These are phyloP conservation scores for Phacellophora camtschatica DNA, from an alignment of 30 jellyfish, hydroid and myxozoan species.

Conservation along the genomic window DNA sequence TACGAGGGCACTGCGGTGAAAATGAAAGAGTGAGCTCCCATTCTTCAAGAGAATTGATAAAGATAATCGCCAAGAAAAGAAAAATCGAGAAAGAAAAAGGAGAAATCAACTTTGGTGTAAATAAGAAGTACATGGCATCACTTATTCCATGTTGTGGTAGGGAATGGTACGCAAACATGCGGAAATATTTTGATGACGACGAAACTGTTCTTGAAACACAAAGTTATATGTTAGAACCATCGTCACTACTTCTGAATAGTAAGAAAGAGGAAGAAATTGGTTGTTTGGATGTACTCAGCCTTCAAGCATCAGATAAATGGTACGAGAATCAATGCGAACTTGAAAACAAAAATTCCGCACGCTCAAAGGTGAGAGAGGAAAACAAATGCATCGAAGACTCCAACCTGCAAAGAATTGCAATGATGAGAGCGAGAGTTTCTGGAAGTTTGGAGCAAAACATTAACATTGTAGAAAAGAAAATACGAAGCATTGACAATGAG, in stretches of 20 bases:
- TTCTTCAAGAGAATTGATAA: not conserved
- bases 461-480: not conserved
- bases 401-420: not conserved
- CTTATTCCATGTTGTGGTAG: not conserved
- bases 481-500: not conserved
- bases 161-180: not conserved
- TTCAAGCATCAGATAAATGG: not conserved
- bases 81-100: not conserved
- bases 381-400: not conserved
- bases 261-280: not conserved
- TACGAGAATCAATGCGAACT: not conserved
- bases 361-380: not conserved
- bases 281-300: not conserved
- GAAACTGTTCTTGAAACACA: not conserved
- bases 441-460: not conserved
- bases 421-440: not conserved
- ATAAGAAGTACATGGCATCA: not conserved
- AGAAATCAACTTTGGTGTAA: not conserved
- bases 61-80: not conserved
- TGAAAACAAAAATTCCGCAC: not conserved
- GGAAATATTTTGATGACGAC: not conserved
- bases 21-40: no score
- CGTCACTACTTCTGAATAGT: not conserved
- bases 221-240: not conserved
- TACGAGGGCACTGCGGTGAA: no score